phyloP scores from a whole-genome alignment of 37 sponge, comb jelly and placozoan genomes.

The Theonella swinhoei region DNA sequence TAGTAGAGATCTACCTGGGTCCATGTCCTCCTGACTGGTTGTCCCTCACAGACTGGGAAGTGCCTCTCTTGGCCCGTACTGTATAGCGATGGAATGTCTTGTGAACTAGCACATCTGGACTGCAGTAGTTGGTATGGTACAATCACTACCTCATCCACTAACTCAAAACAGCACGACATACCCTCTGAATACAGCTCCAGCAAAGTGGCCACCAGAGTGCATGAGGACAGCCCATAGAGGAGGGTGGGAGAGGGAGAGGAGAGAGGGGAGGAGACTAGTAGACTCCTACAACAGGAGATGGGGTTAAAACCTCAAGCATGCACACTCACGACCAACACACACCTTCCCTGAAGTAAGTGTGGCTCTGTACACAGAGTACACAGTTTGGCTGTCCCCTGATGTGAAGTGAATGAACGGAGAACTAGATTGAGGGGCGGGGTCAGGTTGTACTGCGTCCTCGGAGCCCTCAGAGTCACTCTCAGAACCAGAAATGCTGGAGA shows the following conservation, averaged over 20 bases:
- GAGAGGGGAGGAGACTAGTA: neutral
- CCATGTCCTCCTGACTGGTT: conserved; percentile 75
- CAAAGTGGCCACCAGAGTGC: conserved; percentile 92
- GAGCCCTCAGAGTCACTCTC: conserved; percentile 50
- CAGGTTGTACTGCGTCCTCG: conserved; percentile 7
- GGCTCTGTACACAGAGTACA: conserved; percentile 40
- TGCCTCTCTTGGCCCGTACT: conserved; percentile 94
- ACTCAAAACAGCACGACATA: conserved; percentile 13
- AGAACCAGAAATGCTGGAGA: conserved; percentile 91
- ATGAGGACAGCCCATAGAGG: conserved; percentile 73
- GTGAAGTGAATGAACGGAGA: conserved; percentile 39
- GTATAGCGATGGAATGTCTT: conserved; percentile 99
- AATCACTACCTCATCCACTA: too few species aligned
- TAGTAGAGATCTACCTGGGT: too few species aligned
- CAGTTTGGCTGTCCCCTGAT: neutral
- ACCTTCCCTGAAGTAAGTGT: conserved; percentile 13
- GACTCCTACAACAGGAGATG: neutral
- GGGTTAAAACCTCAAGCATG: neutral
- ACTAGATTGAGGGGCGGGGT: neutral
- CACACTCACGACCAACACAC: neutral
- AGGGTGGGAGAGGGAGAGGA: neutral
- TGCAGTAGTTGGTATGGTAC: neutral
- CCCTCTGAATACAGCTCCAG: conserved; percentile 94
- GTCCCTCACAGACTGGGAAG: conserved; percentile 86
- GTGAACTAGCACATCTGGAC: conserved; percentile 63